Conservation (phyloP, 2,113 vertebrate genomes). For the Glaucomys volans region DNA sequence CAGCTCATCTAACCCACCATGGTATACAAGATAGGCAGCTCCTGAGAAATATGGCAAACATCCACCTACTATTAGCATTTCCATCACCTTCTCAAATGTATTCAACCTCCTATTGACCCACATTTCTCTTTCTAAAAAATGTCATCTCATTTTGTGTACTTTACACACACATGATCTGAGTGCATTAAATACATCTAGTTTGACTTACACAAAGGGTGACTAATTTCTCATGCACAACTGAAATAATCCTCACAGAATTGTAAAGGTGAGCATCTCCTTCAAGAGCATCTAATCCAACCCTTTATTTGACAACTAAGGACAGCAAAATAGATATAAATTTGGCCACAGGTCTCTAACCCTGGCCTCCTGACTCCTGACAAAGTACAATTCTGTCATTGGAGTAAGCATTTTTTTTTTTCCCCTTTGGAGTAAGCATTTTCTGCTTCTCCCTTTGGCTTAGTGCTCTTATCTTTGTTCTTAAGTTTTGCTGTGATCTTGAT, state of each 20-base stretch:
- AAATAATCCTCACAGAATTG: not conserved
- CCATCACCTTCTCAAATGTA: not conserved
- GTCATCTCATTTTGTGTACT: not conserved
- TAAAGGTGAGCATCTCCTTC: not conserved
- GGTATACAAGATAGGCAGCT: not conserved
- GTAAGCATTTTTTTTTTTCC: not conserved
- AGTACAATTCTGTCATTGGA: not conserved
- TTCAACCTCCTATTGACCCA: not conserved
- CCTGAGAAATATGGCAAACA: not conserved
- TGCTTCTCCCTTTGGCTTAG: not conserved
- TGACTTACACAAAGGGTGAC: not conserved
- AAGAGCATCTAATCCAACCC: not conserved
- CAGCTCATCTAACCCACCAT: not conserved
- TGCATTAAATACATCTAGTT: not conserved
- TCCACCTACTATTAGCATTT: not conserved
- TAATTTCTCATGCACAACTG: not conserved
- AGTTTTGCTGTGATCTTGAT: not conserved
- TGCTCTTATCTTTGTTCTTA: not conserved
- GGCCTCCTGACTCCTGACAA: not conserved
- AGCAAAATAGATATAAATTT: not conserved
- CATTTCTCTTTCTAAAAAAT: not conserved
- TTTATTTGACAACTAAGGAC: not conserved
- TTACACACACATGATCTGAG: not conserved
- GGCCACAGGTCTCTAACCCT: not conserved
- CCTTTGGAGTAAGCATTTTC: not conserved